Evolutionary conservation across 2,888 invertebrate species (phyloP).

Genomic region (Melangyna quadrimaculata): DNA sequence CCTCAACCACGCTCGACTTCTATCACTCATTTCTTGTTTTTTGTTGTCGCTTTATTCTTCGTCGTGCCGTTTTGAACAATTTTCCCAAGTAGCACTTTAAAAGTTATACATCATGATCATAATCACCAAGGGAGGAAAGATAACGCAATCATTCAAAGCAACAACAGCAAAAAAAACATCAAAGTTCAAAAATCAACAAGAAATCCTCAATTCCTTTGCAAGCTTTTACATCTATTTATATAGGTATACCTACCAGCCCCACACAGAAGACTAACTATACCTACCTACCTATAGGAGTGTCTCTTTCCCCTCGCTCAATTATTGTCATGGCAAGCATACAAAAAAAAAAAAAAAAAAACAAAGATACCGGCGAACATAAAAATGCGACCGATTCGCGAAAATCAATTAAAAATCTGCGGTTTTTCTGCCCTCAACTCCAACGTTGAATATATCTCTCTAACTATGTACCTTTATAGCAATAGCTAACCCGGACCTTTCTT

Average conservation of each 20-base stretch:
- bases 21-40: constrained; percentile 56
- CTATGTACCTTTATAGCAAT: not conserved
- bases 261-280: not conserved
- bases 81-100: constrained; percentile 30
- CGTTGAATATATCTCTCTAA: not conserved
- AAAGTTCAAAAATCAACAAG: constrained; percentile 39
- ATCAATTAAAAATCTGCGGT: constrained; percentile 65
- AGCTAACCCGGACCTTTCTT: constrained; percentile 67
- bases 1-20: constrained; percentile 58
- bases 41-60: not conserved
- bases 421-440: constrained; percentile 6
- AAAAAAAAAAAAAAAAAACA: not conserved
- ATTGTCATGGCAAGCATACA: not conserved
- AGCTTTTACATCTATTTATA: constrained; percentile 44
- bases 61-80: not conserved
- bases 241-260: not conserved
- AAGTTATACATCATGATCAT: constrained; percentile 39
- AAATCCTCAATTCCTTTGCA: constrained; percentile 42
- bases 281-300: no score
- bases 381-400: constrained; percentile 57
- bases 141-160: not conserved
- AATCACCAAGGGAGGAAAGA: not conserved
- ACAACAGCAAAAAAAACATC: not conserved
- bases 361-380: constrained; percentile 22
- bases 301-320: not conserved